These are phyloP conservation scores for Panzeria rudis DNA, from an alignment of 2,888 invertebrate genomes.

Conservation along the genomic window DNA sequence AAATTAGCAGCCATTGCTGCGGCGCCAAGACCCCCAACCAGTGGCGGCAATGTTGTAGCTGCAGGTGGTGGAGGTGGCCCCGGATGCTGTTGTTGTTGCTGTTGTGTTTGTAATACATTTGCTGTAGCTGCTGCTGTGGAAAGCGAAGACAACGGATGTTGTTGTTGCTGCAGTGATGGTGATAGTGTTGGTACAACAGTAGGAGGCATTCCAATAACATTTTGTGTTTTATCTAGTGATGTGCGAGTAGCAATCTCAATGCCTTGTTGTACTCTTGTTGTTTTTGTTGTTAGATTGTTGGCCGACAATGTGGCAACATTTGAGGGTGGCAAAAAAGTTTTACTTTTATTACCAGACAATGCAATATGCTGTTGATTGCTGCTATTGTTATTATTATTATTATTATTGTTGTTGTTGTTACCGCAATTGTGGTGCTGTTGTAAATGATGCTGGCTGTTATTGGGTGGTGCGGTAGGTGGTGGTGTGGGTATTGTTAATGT, in stretches of 20 bases:
- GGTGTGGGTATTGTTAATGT: slow-evolving; percentile 74
- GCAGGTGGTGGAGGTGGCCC: slow-evolving; percentile 49
- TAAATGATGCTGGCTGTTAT: slow-evolving; percentile 47
- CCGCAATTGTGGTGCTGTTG: slow-evolving; percentile 44
- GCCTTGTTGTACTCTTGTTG: slow-evolving; percentile 27
- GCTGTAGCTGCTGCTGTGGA: slow-evolving; percentile 45
- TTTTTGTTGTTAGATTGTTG: slow-evolving; percentile 33
- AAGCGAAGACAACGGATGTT: slow-evolving; percentile 18
- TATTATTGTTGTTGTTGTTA: slow-evolving; percentile 57
- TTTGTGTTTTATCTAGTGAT: slow-evolving; percentile 53
- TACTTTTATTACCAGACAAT: slow-evolving; percentile 56
- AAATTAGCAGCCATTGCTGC: slow-evolving; percentile 82
- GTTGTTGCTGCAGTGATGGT: slow-evolving; percentile 22
- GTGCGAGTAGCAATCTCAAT: slow-evolving; percentile 41
- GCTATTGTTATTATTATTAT: slow-evolving; percentile 16
- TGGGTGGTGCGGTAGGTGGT: slow-evolving; percentile 54
- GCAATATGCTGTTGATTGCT: slow-evolving; percentile 42
- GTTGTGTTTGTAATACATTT: slow-evolving; percentile 49
- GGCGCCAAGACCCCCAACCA: slow-evolving; percentile 70
- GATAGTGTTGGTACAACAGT: slow-evolving; percentile 33
- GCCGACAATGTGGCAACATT: slow-evolving; percentile 55
- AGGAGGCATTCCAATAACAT: slow-evolving; percentile 54
- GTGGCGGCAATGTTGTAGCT: slow-evolving; percentile 57
- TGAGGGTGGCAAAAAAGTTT: slow-evolving; percentile 62
- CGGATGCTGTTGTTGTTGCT: slow-evolving; percentile 58